Evolutionary conservation across 2,113 vertebrate genomes (phyloP), one percentile per base, ranked within the genome.

Genomic region (Colinus virginianus): DNA sequence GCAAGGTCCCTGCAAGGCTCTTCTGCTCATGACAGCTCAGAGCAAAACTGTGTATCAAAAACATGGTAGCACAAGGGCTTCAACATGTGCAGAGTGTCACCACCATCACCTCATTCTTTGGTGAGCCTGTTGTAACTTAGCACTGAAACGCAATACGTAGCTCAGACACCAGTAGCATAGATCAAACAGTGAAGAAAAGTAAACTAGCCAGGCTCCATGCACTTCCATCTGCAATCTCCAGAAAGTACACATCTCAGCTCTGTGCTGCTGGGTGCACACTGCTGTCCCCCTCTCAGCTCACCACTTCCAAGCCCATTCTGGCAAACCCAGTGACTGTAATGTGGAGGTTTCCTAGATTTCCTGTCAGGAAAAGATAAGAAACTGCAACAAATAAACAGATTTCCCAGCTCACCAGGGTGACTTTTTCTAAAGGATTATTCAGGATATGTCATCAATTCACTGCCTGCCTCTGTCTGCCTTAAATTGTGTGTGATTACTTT

Each of bases 401-500:
- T 95, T 93, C 66, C 85, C 76, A 71, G 6, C 46, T 67, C 78
- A 69, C 55, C 59, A 53, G 74, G 68, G 67, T 58, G 48, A 66
- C 51, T 74, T 94, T 53, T 93, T 74, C 75, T 91, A 84, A 88
- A 89, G 36, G 87, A 94, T 92, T 94, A 94, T 55, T 76, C 42
- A 30, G 81, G 72, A 97, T 90, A 76, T 90, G 64, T 62, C 76
- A 88, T 78, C 89, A 94, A 40, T 91, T 92, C 86, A 86, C 71
- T 76, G 85, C 66, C 56, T 92, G 78, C 72, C 43, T 95, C 46
- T 88, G 74, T 91, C 88, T 77, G 66, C 80, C 90, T 95, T 84
- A 84, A 93, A 93, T 64, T 68, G 87, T 76, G 53, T 70, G 56
- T n/a, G 80, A 93, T 88, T 89, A 67, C 70, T 93, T 93, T 95